Evolutionary conservation across 30 jellyfish, hydroid and myxozoan species (phyloP), one percentile per base, ranked within the genome.

Genomic region (Pseudorhiza aurosa): DNA sequence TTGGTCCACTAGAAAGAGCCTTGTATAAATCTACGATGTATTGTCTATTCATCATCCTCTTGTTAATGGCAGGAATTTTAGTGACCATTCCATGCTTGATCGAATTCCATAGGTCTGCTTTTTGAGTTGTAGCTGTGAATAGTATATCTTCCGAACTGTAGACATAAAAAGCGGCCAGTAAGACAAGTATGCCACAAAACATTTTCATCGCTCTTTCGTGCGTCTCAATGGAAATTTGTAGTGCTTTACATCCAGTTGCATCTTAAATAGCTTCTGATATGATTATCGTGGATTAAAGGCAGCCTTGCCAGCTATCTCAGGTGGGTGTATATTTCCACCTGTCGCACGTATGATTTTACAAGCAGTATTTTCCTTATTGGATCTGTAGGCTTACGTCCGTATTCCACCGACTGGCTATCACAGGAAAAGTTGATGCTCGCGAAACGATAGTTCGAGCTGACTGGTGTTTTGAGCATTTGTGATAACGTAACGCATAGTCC

Each of bases 21-120:
- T 77, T 27, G 47, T 59, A 77, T 42, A 77, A 36, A 1, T 62
- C 62, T 12, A 62, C 82, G 19, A 77, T 60, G 74, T 55, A 77
- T 12, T 57, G 77, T 18, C 56, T 53, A 22, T 17, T 68, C 0
- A 10, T 21, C 29, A 53, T 33, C 33, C 24, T 39, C 50, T 39
- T 39, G 50, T 12, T 39, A 5, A 7, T 39, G 10, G 12, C 7
- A 12, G 50, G 50, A 12, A 39, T 7, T 5, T 7, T 7, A 39
- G 50, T 39, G 12, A 39, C 50, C 7, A 12, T 39, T 12, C 10
- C 7, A 12, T 39, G 10, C 12, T 39, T 12, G 7, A 12, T 39
- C 50, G 12, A 7, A 39, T 39, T 12, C 12, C 7, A 39, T 39
- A 39, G 12, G 10, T 39, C 10, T 7, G 50, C 50, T 5, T 39